Conservation (phyloP, 2,797 vertebrate genomes). For the Hoplostethus atlanticus region DNA sequence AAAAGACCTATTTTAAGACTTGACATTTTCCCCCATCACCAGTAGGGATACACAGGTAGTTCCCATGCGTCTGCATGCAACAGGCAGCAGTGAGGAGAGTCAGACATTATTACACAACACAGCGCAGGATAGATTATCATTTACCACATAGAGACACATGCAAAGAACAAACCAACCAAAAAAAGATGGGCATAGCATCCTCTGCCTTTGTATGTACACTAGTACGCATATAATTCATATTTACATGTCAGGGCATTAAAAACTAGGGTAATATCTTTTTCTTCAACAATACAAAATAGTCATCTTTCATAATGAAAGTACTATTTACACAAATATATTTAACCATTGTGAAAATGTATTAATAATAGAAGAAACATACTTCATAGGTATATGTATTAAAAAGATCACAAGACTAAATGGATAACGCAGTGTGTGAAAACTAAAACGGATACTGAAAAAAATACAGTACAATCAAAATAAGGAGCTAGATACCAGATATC, state of each 20-base stretch:
- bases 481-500: constrained; percentile 70
- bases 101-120: constrained; percentile 86
- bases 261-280: constrained; percentile 91
- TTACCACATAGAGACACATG: constrained; percentile 99
- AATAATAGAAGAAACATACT: constrained; percentile 79
- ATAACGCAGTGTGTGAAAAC: constrained; percentile 73
- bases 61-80: constrained; percentile 90
- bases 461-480: constrained; percentile 74
- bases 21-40: constrained; percentile 85
- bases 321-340: constrained; percentile 95
- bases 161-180: constrained; percentile 88
- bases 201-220: constrained; percentile 96
- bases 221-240: constrained; percentile 93
- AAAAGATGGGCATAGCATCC: constrained; percentile 86
- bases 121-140: constrained; percentile 89
- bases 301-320: constrained; percentile 98
- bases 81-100: constrained; percentile 89
- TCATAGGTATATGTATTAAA: constrained; percentile 78
- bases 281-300: constrained; percentile 99
- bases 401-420: constrained; percentile 82
- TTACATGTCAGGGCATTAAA: constrained; percentile 96
- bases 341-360: constrained; percentile 86
- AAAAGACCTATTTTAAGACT: constrained; percentile 87
- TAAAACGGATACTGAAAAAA: constrained; percentile 62
- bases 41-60: constrained; percentile 87